phyloP scores from a whole-genome alignment of 2,888 invertebrate genomes.

The Arrhopalites spinosus region DNA sequence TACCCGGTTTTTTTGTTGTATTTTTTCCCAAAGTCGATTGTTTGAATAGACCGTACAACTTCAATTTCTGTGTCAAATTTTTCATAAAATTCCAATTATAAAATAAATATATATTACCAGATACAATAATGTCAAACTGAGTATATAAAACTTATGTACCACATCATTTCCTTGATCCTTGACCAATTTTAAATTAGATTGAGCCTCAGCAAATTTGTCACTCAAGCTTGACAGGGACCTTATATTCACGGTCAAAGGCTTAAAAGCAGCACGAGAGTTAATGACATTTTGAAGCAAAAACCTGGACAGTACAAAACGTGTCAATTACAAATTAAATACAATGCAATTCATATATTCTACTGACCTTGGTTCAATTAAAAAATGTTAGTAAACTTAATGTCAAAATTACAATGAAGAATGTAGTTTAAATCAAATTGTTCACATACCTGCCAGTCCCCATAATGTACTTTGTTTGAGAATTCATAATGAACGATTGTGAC shows the following conservation, averaged over 20 bases:
- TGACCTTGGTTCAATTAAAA: too few relatives aligned
- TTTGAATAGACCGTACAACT: conserved; percentile 65
- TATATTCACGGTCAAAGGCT: neutral
- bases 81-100: too few relatives aligned
- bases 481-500: too few relatives aligned
- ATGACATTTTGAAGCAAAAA: neutral
- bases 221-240: conserved; percentile 22
- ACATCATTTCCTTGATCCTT: conserved; percentile 46
- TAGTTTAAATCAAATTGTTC: neutral
- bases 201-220: conserved; percentile 24
- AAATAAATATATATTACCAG: too few relatives aligned
- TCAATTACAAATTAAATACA: too few relatives aligned
- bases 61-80: conserved; percentile 54
- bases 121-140: conserved; percentile 59
- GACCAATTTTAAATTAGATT: conserved; percentile 24
- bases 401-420: neutral
- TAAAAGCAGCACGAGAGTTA: neutral
- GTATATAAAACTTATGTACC: conserved; percentile 61
- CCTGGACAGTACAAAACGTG: neutral
- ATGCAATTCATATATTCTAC: too few relatives aligned
- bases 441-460: neutral
- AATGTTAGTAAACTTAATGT: too few relatives aligned
- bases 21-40: conserved; percentile 64
- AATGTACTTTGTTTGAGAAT: too few relatives aligned
- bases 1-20: conserved; percentile 62